Conservation (phyloP, 2,888 invertebrate genomes). For the Mythimna vitellina region DNA sequence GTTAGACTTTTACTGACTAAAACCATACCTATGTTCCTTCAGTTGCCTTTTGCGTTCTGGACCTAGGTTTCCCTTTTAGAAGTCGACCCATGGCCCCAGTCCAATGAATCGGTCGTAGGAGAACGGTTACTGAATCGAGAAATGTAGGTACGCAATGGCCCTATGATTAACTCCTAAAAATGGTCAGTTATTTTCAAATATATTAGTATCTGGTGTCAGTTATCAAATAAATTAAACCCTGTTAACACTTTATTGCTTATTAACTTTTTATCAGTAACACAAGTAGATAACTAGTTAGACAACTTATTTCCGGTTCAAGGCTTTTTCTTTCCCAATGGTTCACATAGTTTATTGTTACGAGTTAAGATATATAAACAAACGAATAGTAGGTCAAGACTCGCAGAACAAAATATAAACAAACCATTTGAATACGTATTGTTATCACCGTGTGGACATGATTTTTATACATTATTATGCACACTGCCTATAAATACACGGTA, state of each 20-base stretch:
- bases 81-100: no score
- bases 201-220: background rate
- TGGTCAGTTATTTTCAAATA: background rate
- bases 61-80: no score
- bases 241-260: slow-evolving; percentile 1
- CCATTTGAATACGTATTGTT: slow-evolving; percentile 44
- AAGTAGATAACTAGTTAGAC: slow-evolving; percentile 13
- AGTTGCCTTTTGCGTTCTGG: no score
- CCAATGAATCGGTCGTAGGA: no score
- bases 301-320: slow-evolving; percentile 9
- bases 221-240: slow-evolving; percentile 2
- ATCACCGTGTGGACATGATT: slow-evolving; percentile 8
- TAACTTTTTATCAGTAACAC: background rate
- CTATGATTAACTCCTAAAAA: background rate
- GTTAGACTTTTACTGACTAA: no score
- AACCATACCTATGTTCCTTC: no score
- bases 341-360: slow-evolving; percentile 25
- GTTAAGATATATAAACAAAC: slow-evolving; percentile 24
- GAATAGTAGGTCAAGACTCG: slow-evolving; percentile 53
- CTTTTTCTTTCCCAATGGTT: slow-evolving; percentile 24
- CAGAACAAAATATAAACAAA: slow-evolving; percentile 42
- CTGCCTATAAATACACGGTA: slow-evolving; percentile 11
- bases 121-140: no score
- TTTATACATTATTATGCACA: slow-evolving; percentile 32
- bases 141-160: background rate